These are phyloP conservation scores for Drosophila mimica DNA, from an alignment of 2,888 invertebrate genomes.

Conservation along the genomic window DNA sequence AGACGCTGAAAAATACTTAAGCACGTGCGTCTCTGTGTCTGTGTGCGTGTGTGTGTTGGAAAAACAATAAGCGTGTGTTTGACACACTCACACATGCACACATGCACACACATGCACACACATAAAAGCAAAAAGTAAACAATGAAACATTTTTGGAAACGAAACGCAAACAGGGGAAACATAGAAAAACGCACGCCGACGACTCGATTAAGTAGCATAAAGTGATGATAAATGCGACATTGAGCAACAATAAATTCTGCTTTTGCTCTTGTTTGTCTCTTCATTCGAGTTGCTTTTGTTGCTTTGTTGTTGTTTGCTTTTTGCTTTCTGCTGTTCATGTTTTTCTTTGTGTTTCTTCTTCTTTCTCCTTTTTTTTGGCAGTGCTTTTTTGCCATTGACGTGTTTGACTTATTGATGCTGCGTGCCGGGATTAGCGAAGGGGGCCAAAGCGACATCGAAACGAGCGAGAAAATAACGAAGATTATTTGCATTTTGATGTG, in stretches of 20 bases:
- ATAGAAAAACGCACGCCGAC: conserved; percentile 53
- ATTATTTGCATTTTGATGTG: conserved; percentile 72
- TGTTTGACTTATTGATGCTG: conserved; percentile 80
- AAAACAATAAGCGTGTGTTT: conserved; percentile 71
- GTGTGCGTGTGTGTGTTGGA: conserved; percentile 39
- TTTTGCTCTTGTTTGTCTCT: conserved; percentile 57
- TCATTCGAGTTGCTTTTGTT: conserved; percentile 14
- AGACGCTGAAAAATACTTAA: conserved; percentile 77
- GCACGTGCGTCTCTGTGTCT: conserved; percentile 52
- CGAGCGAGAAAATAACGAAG: conserved; percentile 51
- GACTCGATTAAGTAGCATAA: conserved; percentile 82
- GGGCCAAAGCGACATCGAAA: conserved; percentile 37
- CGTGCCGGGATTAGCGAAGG: conserved; percentile 71
- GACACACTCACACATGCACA: conserved; percentile 24
- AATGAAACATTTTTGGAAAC: conserved; percentile 68
- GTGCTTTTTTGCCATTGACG: conserved; percentile 73
- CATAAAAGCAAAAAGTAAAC: conserved; percentile 63
- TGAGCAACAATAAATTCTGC: conserved; percentile 80
- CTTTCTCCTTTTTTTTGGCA: conserved; percentile 36
- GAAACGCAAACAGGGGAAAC: conserved; percentile 47
- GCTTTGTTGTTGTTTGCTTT: conserved; percentile 30
- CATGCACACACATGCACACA: conserved; percentile 5
- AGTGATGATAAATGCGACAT: conserved; percentile 82
- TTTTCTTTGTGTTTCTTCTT: too few species aligned
- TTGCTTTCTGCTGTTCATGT: conserved; percentile 35